A percentile compares a stretch with the other conserved stretches of the same genome.
These are phyloP conservation scores for Philereme transversata DNA, from an alignment of 2,888 invertebrate genomes.

Conservation along the genomic window DNA sequence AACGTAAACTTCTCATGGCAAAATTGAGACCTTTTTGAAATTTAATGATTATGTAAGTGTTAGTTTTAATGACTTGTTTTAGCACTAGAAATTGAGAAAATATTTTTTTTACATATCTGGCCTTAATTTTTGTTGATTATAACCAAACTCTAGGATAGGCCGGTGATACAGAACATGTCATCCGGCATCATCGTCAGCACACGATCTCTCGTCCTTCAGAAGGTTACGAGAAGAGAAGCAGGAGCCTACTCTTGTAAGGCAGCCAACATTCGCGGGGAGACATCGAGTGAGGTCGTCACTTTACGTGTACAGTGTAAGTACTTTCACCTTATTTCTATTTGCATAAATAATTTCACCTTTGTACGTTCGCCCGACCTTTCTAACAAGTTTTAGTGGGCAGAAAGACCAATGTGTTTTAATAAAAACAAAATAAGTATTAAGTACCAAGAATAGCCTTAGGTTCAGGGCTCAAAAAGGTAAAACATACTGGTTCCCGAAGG, in stretches of 20 bases:
- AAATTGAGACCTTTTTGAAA: too few relatives aligned
- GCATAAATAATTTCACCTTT: not conserved
- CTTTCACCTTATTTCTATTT: not conserved
- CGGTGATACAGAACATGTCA: slow-evolving; percentile 92
- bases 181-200: slow-evolving; percentile 94
- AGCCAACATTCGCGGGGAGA: slow-evolving; percentile 92
- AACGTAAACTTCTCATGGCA: too few relatives aligned
- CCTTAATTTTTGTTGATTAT: slow-evolving; percentile 6
- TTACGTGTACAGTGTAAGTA: slow-evolving; percentile 93
- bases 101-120: too few relatives aligned
- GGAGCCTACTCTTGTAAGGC: slow-evolving; percentile 93
- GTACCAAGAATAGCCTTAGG: too few relatives aligned
- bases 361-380: too few relatives aligned
- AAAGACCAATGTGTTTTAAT: too few relatives aligned
- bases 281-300: slow-evolving; percentile 89
- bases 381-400: too few relatives aligned
- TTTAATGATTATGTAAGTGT: too few relatives aligned
- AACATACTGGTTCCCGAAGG: not conserved
- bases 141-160: slow-evolving; percentile 64
- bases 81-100: too few relatives aligned
- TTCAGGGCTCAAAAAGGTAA: not conserved
- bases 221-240: slow-evolving; percentile 91
- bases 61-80: too few relatives aligned
- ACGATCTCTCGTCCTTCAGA: slow-evolving; percentile 93
- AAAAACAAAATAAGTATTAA: too few relatives aligned